These are phyloP conservation scores for Tragelaphus scriptus DNA, from an alignment of 2,113 vertebrate species.

Conservation along the genomic window DNA sequence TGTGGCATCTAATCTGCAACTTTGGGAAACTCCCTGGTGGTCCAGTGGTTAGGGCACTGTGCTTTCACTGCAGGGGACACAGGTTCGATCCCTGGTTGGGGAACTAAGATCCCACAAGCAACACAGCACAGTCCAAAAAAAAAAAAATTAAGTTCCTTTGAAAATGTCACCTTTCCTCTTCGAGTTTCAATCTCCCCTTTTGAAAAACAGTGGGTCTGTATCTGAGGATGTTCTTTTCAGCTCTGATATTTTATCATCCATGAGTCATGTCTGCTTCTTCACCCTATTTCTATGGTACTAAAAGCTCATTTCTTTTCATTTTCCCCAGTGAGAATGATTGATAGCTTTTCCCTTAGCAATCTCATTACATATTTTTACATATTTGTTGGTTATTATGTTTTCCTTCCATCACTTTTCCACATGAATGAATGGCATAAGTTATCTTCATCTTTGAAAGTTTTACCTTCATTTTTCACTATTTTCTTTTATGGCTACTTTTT, in stretches of 20 bases:
- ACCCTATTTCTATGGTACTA: neutral
- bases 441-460: constrained; percentile 32
- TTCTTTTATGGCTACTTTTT: neutral
- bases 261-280: neutral
- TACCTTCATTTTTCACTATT: constrained; percentile 18
- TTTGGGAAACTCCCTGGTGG: neutral
- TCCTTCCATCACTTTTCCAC: constrained; percentile 38
- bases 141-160: neutral
- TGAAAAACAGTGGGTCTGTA: neutral
- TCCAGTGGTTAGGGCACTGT: neutral
- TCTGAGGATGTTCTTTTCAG: neutral
- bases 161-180: constrained; percentile 4
- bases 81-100: neutral
- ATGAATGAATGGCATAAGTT: constrained; percentile 33
- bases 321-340: constrained; percentile 38
- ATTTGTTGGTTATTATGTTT: constrained; percentile 56
- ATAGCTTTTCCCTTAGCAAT: constrained; percentile 33
- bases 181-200: neutral
- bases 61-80: neutral
- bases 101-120: neutral
- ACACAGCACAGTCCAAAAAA: neutral
- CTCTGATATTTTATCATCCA: neutral
- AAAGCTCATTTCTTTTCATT: constrained; percentile 53
- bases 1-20: neutral
- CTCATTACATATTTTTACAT: constrained; percentile 61